Base-by-base conservation (phyloP, 2,113 vertebrate genomes). In the Gobius niger region DNA sequence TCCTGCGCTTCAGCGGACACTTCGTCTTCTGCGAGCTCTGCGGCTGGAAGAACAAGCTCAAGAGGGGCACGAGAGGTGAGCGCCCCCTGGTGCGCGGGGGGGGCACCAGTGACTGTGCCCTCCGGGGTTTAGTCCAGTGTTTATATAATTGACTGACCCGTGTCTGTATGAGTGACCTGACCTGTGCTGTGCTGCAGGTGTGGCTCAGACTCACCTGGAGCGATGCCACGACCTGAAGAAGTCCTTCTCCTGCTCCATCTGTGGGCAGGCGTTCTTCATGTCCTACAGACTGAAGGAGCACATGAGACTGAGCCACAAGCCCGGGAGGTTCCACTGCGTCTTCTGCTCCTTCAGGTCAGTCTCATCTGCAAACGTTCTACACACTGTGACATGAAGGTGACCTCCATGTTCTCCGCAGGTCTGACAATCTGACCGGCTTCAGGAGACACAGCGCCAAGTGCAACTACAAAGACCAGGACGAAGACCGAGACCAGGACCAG, bases 271-370 rank as follows among this genome's bases (percentile, higher is more conserved):
- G 63, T 91, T 91, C 84, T 84, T 91, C 77, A 78, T 89, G 74
- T 85, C 89, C 5, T 84, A 82, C 56, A 79, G 75, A 2, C 82
- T 88, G 64, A 84, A 84, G 75, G 83, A 86, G 67, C 89, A 91
- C 75, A 4, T 83, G n/a, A 19, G 57, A 1, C 1, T 63, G 0
- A 46, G 71, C 0, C 89, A 91, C 59, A 83, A 84, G 2, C 86
- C 86, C 12, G 87, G 86, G 0, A 79, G 88, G 72, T 90, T 82
- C 73, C 72, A 77, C 65, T 90, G 89, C 60, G 87, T 88, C 77
- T 90, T 87, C 82, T 90, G 89, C 84, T 72, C 59, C 75, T 89
- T 90, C 79, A 73, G 85, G 64, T 54, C n/a, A n/a, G n/a, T n/a
- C n/a, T n/a, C n/a, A n/a, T n/a, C n/a, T n/a, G n/a, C n/a, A n/a